Base-by-base conservation (phyloP, 2,888 invertebrate genomes). In the Pilophorus perplexus region DNA sequence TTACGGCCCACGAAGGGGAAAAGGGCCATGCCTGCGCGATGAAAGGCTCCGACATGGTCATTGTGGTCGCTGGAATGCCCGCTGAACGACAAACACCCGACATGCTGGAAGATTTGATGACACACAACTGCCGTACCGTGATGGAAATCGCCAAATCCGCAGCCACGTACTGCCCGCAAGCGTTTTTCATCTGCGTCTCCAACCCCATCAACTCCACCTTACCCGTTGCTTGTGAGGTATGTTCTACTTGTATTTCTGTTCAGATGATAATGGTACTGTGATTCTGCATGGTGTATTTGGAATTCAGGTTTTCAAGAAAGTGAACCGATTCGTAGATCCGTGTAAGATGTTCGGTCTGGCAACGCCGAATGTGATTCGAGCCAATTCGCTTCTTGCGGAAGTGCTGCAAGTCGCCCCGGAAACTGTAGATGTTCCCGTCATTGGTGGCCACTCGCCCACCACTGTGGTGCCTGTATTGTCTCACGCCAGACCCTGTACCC, bases 401-500 rank as follows among this genome's bases (percentile, higher is more conserved):
- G 80, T 83, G 14, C 77, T 85, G 75, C 82, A 82, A 28, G 65
- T 65, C 10, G 40, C 44, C 14, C 85, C 89, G 0, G 79, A 82
- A 69, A 80, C 82, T 69, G 85, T 89, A 10, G 77, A 80, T 70
- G 85, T 90, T 6, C 92, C 92, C 0, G 86, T 92, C 0, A 80
- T 85, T 57, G 90, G 92, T 28, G 93, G 93, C 0, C 86, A 88
- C 76, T 84, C 86, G 18, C 82, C 85, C 12, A 81, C 83, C 69
- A 90, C 90, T 1, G 85, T 87, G 70, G 81, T 93, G 20, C 92
- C 92, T 0, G 78, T 93, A 16, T 80, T 90, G 66, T 90, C 90
- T 1, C 86, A 87, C 74, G 81, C 84, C 3, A 82, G 79, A 66
- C 90, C 88, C 0, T 71, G 76, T 5, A 77, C 80, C 38, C 74